Percentiles rank a stretch among this genome's conserved stretches.
Evolutionary conservation across 2,888 invertebrate species (phyloP).

Genomic region (Eristalinus sepulchralis): DNA sequence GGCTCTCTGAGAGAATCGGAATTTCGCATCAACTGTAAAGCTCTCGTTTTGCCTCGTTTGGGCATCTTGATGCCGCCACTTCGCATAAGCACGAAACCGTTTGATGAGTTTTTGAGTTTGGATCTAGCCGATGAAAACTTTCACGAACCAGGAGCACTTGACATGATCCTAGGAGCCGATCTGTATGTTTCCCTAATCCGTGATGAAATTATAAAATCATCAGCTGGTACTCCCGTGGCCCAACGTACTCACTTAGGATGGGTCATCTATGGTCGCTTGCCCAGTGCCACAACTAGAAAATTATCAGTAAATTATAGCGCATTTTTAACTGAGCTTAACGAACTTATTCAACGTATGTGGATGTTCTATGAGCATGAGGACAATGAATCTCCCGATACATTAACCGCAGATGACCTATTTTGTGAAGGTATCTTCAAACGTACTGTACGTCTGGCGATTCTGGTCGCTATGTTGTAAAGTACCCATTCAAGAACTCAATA

Average conservation of each 20-base stretch:
- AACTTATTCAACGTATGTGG: conserved; percentile 50
- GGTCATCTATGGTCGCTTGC: conserved; percentile 40
- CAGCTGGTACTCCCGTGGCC: conserved; percentile 24
- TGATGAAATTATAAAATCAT: conserved; percentile 26
- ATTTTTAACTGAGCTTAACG: conserved; percentile 17
- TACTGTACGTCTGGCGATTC: conserved; percentile 33
- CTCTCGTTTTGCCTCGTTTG: conserved; percentile 48
- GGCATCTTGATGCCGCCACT: conserved; percentile 30
- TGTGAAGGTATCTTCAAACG: conserved; percentile 45
- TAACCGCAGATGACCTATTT: conserved; percentile 51
- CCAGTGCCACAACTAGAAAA: not conserved
- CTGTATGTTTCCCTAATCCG: conserved; percentile 35
- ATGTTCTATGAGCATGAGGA: conserved; percentile 53
- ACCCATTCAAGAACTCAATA: not conserved
- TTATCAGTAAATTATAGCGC: conserved; percentile 12
- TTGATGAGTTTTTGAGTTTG: conserved; percentile 42
- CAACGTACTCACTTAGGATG: conserved; percentile 22
- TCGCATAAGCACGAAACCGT: conserved; percentile 10
- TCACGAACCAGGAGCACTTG: not conserved
- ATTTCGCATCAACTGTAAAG: conserved; percentile 35
- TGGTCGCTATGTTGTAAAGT: conserved; percentile 40
- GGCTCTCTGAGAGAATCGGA: conserved; percentile 27
- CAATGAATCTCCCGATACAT: not conserved
- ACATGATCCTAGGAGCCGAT: conserved; percentile 53
- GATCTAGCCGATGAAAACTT: conserved; percentile 35